A percentile compares a stretch with the other conserved stretches of the same genome.
These are phyloP conservation scores for Petrocephalus microphthalmus DNA, from an alignment of 2,113 vertebrate species.

Conservation along the genomic window DNA sequence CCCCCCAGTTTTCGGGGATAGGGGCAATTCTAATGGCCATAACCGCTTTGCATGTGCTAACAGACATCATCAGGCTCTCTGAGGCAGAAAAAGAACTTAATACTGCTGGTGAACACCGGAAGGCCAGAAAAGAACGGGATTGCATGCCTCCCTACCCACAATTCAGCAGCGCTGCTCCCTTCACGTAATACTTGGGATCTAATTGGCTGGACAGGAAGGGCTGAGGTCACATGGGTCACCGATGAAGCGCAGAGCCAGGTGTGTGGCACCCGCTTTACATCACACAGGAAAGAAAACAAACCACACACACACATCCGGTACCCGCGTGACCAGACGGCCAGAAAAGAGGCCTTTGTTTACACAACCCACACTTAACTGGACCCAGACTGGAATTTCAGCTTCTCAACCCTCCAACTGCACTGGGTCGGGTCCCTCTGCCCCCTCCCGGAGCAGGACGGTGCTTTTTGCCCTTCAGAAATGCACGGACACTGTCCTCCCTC, in stretches of 20 bases:
- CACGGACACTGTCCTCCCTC: background rate
- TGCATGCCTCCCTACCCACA: background rate
- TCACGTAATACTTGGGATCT: background rate
- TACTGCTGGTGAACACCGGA: background rate
- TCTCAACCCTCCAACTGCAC: background rate
- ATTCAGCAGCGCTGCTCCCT: background rate
- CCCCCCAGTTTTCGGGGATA: background rate
- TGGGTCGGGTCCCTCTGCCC: background rate
- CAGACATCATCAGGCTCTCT: background rate
- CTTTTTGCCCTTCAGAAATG: background rate
- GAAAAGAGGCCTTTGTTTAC: background rate
- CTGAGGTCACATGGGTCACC: background rate
- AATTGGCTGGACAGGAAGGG: background rate
- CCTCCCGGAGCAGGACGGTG: background rate
- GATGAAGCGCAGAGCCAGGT: background rate
- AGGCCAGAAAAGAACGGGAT: background rate
- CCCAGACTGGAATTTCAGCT: background rate
- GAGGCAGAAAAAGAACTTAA: background rate
- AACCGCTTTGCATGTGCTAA: background rate
- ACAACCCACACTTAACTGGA: constrained; percentile 4
- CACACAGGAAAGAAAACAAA: background rate
- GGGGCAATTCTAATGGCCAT: background rate
- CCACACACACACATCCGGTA: background rate
- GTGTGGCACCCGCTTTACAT: background rate
- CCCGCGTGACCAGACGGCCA: background rate